Conservation (phyloP, 2,113 vertebrate genomes). For the Muntiacus muntjak region DNA sequence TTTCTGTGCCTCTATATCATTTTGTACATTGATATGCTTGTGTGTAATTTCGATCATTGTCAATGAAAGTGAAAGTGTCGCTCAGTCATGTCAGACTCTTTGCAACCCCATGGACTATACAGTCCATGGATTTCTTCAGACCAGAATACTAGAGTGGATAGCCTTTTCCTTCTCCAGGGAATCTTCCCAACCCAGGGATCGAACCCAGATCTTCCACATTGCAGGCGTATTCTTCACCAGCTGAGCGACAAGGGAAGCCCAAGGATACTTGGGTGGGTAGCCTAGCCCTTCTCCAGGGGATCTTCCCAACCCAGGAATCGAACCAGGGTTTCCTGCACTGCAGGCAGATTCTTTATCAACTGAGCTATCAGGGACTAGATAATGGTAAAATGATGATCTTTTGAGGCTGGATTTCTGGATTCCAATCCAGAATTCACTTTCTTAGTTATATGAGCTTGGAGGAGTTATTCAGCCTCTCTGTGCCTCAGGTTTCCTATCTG, state of each 20-base stretch:
- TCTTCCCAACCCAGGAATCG: background rate
- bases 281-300: background rate
- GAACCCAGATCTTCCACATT: background rate
- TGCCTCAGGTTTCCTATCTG: background rate
- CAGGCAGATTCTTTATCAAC: background rate
- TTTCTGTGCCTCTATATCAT: background rate
- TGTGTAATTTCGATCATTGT: background rate
- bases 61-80: background rate
- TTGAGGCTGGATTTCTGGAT: background rate
- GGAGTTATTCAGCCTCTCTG: background rate
- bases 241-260: background rate
- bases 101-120: background rate
- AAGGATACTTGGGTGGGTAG: background rate
- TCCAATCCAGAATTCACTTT: background rate
- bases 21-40: background rate
- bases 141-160: background rate
- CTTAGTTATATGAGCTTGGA: background rate
- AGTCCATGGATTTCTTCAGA: background rate
- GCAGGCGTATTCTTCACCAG: background rate
- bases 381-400: background rate
- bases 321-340: background rate
- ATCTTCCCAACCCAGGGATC: background rate
- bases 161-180: background rate
- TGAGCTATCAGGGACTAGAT: background rate
- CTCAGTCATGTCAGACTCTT: background rate